These are phyloP conservation scores for Cepphus grylle DNA, from an alignment of 2,113 vertebrate species.

Conservation along the genomic window DNA sequence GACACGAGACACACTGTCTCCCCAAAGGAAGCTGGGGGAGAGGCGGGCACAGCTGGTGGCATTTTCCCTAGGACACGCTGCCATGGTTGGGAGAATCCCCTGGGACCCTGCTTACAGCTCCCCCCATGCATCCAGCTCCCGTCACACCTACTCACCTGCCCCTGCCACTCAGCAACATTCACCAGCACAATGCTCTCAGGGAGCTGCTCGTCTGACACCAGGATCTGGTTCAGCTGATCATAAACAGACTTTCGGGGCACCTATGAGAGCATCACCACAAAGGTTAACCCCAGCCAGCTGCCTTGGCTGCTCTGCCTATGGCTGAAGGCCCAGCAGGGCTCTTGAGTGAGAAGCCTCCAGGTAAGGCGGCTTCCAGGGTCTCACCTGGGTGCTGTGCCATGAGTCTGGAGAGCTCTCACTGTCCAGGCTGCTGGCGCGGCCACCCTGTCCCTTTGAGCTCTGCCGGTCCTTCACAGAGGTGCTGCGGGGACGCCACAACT, in stretches of 20 bases:
- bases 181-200: conserved; percentile 95
- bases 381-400: conserved; percentile 89
- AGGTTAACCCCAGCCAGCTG: background rate
- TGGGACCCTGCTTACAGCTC: background rate
- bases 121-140: background rate
- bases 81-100: background rate
- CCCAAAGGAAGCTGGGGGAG: background rate
- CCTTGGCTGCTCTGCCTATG: background rate
- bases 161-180: conserved; percentile 95
- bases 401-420: conserved; percentile 91
- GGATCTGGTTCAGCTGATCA: conserved; percentile 86
- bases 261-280: conserved; percentile 19
- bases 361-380: background rate
- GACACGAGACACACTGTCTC: background rate
- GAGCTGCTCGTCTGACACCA: conserved; percentile 89
- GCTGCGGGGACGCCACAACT: conserved; percentile 90
- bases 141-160: conserved; percentile 80
- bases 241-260: conserved; percentile 83
- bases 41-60: background rate
- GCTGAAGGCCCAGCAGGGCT: background rate
- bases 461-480: conserved; percentile 96
- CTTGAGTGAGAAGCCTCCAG: background rate
- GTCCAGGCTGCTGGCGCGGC: conserved; percentile 94
- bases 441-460: conserved; percentile 85
- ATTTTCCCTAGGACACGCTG: background rate